These are phyloP conservation scores for Australoheros scitulus DNA, from an alignment of 2,113 vertebrate genomes.

Conservation along the genomic window DNA sequence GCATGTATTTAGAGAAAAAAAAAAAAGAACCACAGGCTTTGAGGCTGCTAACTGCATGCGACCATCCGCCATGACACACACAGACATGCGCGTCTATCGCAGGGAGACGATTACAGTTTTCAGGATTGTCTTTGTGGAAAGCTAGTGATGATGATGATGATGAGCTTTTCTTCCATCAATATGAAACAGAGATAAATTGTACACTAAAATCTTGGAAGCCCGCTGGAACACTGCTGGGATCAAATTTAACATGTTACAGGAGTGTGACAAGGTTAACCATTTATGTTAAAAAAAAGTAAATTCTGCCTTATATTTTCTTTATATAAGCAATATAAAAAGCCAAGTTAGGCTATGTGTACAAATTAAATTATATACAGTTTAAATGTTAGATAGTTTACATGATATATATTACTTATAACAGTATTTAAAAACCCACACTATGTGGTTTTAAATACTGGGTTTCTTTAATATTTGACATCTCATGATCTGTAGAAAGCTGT, in stretches of 20 bases:
- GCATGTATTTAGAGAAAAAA: constrained; percentile 8
- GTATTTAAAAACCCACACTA: not conserved
- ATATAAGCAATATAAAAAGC: not conserved
- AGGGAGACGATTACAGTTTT: constrained; percentile 1
- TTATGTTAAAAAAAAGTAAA: not conserved
- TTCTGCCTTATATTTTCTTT: not conserved
- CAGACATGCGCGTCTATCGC: not conserved
- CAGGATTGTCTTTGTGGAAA: not conserved
- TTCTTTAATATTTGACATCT: not conserved
- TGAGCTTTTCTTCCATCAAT: not conserved
- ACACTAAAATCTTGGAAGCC: not conserved
- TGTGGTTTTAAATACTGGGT: not conserved
- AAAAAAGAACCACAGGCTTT: constrained; percentile 8
- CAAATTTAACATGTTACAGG: not conserved
- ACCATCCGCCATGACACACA: constrained; percentile 7
- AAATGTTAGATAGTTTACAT: not conserved
- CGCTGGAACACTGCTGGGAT: not conserved
- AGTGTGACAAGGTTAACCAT: not conserved
- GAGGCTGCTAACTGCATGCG: not conserved
- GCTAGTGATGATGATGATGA: not conserved
- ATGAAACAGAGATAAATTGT: not conserved
- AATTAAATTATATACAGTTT: not conserved
- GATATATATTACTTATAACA: not conserved
- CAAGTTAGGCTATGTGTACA: not conserved
- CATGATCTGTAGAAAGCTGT: not conserved